Conservation (phyloP, 2,797 vertebrate genomes). For the Clarias platycephalus region DNA sequence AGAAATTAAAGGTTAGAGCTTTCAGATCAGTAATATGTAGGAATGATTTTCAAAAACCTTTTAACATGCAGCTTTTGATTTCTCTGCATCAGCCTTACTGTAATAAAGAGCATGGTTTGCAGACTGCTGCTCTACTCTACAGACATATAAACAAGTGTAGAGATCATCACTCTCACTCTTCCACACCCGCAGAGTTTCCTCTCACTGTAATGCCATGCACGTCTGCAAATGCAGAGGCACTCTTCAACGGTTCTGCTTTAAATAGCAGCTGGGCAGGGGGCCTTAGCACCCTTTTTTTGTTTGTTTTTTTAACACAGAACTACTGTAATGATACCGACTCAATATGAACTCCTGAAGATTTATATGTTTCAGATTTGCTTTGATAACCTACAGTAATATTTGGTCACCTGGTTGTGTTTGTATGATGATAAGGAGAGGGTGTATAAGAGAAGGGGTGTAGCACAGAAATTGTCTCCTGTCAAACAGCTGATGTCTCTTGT, state of each 20-base stretch:
- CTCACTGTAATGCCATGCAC: slow-evolving; percentile 37
- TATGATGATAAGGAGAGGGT: not conserved
- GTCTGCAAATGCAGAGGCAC: slow-evolving; percentile 26
- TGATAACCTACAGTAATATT: not conserved
- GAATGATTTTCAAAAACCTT: not conserved
- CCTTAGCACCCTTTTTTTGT: not conserved
- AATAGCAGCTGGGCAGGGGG: slow-evolving; percentile 17
- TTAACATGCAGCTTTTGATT: not conserved
- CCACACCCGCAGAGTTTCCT: not conserved
- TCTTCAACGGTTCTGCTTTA: slow-evolving; percentile 12
- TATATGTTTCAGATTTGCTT: not conserved
- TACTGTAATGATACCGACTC: not conserved
- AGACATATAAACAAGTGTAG: not conserved
- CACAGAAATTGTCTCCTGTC: not conserved
- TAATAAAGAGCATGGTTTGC: not conserved
- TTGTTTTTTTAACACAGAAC: slow-evolving; percentile 29
- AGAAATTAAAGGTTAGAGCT: not conserved
- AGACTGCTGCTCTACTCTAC: not conserved
- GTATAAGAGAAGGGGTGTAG: not conserved
- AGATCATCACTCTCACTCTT: not conserved
- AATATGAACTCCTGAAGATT: not conserved
- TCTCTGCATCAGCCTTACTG: not conserved
- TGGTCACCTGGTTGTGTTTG: not conserved
- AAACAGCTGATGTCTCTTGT: not conserved
- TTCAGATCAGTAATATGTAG: not conserved